phyloP scores from a whole-genome alignment of 2,113 vertebrate species.

The Pelobates fuscus region DNA sequence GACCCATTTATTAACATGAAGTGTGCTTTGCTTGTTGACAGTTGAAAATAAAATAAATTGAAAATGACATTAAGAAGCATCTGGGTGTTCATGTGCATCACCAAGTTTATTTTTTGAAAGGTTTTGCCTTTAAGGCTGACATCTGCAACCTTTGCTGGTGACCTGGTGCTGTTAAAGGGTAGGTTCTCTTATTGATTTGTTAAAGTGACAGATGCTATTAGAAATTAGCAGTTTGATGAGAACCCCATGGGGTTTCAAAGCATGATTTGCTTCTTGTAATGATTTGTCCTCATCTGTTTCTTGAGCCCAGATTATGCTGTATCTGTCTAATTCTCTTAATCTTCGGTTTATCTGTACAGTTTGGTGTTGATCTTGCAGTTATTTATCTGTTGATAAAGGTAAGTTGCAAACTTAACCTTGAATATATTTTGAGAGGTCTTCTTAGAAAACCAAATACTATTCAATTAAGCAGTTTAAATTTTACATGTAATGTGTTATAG shows the following conservation, averaged over 20 bases:
- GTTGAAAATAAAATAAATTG: slow-evolving; percentile 67
- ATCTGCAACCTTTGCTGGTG: slow-evolving; percentile 60
- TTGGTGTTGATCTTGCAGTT: no score
- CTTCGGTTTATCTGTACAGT: no score
- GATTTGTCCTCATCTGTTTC: slow-evolving; percentile 59
- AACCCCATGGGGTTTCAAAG: slow-evolving; percentile 58
- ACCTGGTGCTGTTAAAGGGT: slow-evolving; percentile 60
- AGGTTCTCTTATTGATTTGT: slow-evolving; percentile 67
- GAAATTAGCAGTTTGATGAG: slow-evolving; percentile 67
- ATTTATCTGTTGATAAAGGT: no score
- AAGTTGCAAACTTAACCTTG: no score
- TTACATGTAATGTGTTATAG: no score
- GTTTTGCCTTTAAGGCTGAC: slow-evolving; percentile 62
- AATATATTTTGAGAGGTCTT: no score
- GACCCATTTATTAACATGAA: slow-evolving; percentile 44
- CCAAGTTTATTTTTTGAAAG: slow-evolving; percentile 64
- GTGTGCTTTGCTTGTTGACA: slow-evolving; percentile 70
- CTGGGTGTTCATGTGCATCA: slow-evolving; percentile 69
- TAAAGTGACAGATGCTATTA: slow-evolving; percentile 70
- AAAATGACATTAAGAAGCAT: slow-evolving; percentile 51
- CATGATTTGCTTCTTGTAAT: slow-evolving; percentile 46
- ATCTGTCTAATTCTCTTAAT: background rate
- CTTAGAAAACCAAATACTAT: no score
- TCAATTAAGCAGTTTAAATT: no score
- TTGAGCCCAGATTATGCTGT: slow-evolving; percentile 7